Base-by-base conservation (phyloP, 2,888 invertebrate genomes). In the Spilosoma lubricipeda region DNA sequence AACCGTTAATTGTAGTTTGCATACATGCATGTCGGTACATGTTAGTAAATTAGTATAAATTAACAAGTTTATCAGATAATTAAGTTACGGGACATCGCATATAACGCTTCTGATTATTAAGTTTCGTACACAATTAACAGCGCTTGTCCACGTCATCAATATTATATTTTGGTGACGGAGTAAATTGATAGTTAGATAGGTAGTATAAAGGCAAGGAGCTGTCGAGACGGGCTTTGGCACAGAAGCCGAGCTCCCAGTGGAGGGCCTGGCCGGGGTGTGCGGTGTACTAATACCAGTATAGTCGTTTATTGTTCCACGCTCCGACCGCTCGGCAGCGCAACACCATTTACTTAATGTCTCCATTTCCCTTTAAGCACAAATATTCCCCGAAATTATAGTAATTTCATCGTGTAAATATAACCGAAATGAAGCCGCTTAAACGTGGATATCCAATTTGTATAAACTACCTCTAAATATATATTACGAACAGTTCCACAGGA, bases 261-360 rank as follows among this genome's bases (percentile, higher is more conserved):
- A 13, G 39, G 66, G 3, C n/a, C n/a, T 7, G 33, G 7, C 36
- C 20, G 18, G n/a, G n/a, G 66, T 4, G 36, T 36, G 36, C 36
- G 36, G 36, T 36, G 7, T n/a, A n/a, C n/a, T n/a, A n/a, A n/a
- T n/a, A n/a, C n/a, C n/a, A n/a, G n/a, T n/a, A 7, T 42, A n/a
- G n/a, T 23, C 39, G 48, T 36, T n/a, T n/a, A n/a, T 72, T 45
- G 70, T 59, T 70, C 23, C 30, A 42, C 9, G 20, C 39, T 67
- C 36, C 18, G 56, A 39, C 65, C 52, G 42, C 33, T 23, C 70
- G n/a, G 70, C 68, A 65, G 65, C 52, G 56, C 63, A 64, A 64
- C 59, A 33, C 71, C 81, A 81, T 82, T 81, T 78, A 74, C 74
- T 74, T 82, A 77, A 82, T 80, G 78, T 82, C 81, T 82, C 79